Evolutionary conservation across 53 echinoderm and acorn worm genomes (phyloP), one percentile per base, ranked within the genome.

Genomic region (Apostichopus leukothele): DNA sequence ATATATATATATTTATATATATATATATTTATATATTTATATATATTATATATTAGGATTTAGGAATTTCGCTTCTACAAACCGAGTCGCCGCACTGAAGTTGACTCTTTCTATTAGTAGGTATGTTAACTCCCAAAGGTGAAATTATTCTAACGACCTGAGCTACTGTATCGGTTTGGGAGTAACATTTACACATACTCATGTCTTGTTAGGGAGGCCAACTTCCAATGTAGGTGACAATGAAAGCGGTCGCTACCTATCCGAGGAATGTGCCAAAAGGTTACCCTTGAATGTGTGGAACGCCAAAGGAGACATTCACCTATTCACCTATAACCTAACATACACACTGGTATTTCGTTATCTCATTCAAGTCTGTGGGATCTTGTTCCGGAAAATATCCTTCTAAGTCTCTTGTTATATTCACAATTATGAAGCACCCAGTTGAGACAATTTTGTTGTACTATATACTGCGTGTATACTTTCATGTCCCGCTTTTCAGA

Each of bases 241-340:
- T 68, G 71, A 68, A 68, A 3, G 19, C 18, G 27, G 27, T 1
- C 27, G 71, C 71, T 68, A 6, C 71, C 71, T 16, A 5, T n/a
- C 18, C 19, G 19, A n/a, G 71, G 71, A 68, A 68, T 68, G 71
- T 19, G n/a, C 4, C 27, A 68, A 19, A 68, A 16, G 71, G 71
- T 68, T 68, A 68, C 13, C 19, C 71, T 16, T 68, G 71, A 68
- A 68, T 68, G 71, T 68, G 18, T 68, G 71, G 71, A 68, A 68
- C 71, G 71, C 71, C 71, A 68, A 68, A 68, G 71, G 71, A 68
- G 71, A 68, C 71, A 68, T 68, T 68, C 71, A 68, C 71, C 71
- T 27, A 27, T 27, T 27, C 27, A 27, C 27, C 27, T 68, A 68
- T 68, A 68, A 68, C 71, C 71, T 16, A 19, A 19, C 71, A 68